Conservation (phyloP, 2,888 invertebrate species). For the Drosophila falleni region DNA sequence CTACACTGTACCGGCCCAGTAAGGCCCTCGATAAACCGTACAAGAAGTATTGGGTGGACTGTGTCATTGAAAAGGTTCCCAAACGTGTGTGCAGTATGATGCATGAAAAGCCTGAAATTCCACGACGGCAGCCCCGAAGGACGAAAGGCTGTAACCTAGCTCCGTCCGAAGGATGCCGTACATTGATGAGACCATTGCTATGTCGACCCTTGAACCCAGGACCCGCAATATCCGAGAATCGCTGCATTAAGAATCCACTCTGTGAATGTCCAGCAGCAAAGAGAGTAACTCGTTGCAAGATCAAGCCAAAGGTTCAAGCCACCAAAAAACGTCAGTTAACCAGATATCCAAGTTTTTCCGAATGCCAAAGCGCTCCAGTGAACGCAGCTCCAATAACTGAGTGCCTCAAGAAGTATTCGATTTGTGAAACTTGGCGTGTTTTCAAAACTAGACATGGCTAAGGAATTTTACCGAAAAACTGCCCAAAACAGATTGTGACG, state of each 20-base stretch:
- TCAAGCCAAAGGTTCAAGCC: background rate
- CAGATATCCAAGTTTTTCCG: conserved; percentile 59
- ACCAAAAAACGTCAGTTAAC: conserved; percentile 13
- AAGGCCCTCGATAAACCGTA: conserved; percentile 31
- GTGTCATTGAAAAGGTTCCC: conserved; percentile 1
- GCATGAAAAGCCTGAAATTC: background rate
- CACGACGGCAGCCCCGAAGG: background rate
- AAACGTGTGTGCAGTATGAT: background rate
- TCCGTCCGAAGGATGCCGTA: background rate
- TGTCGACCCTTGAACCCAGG: conserved; percentile 1
- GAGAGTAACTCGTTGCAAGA: background rate
- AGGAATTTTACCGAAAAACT: background rate
- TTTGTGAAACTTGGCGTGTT: conserved; percentile 29
- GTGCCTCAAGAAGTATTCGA: background rate
- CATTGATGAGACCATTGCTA: background rate
- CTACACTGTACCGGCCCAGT: conserved; percentile 42
- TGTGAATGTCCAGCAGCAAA: background rate
- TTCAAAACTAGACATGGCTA: conserved; percentile 17
- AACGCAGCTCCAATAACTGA: background rate
- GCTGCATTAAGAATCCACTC: conserved; percentile 8
- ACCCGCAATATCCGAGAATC: background rate
- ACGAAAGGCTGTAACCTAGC: background rate
- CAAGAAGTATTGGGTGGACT: conserved; percentile 45
- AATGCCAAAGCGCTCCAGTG: conserved; percentile 16
- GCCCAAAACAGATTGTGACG: background rate